Percentiles rank a stretch among this genome's conserved stretches.
Evolutionary conservation across 2,113 vertebrate genomes (phyloP).

Genomic region (Myotis yumanensis): DNA sequence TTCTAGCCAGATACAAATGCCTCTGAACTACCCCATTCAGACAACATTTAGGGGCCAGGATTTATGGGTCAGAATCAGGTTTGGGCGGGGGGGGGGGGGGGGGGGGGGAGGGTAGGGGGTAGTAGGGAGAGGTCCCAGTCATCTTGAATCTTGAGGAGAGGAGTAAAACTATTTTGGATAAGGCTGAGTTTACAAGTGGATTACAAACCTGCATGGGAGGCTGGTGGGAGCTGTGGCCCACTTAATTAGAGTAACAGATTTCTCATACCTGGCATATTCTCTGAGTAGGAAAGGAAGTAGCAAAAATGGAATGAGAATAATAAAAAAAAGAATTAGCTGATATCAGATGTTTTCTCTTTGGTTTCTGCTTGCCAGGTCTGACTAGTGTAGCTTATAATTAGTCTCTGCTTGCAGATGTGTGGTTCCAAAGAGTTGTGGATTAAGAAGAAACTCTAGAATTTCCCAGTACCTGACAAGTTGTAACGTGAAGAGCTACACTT

Average conservation of each 20-base stretch:
- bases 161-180: neutral
- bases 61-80: constrained; percentile 27
- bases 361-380: constrained; percentile 88
- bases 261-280: constrained; percentile 39
- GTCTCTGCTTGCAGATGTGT: constrained; percentile 90
- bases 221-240: neutral
- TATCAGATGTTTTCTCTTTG: constrained; percentile 89
- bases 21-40: neutral
- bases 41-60: neutral
- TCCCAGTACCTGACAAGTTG: constrained; percentile 97
- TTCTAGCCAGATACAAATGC: neutral
- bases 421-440: constrained; percentile 89
- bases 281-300: constrained; percentile 67
- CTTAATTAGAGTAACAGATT: constrained; percentile 64
- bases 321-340: constrained; percentile 78
- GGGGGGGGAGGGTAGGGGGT: too few relatives aligned
- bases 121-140: neutral
- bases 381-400: constrained; percentile 96
- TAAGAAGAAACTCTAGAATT: constrained; percentile 93
- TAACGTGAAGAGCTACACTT: constrained; percentile 99
- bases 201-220: neutral
- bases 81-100: neutral
- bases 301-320: constrained; percentile 68
- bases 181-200: neutral
- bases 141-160: constrained; percentile 28